phyloP scores from a whole-genome alignment of 1,140 invertebrate genomes.

The Maniola jurtina region DNA sequence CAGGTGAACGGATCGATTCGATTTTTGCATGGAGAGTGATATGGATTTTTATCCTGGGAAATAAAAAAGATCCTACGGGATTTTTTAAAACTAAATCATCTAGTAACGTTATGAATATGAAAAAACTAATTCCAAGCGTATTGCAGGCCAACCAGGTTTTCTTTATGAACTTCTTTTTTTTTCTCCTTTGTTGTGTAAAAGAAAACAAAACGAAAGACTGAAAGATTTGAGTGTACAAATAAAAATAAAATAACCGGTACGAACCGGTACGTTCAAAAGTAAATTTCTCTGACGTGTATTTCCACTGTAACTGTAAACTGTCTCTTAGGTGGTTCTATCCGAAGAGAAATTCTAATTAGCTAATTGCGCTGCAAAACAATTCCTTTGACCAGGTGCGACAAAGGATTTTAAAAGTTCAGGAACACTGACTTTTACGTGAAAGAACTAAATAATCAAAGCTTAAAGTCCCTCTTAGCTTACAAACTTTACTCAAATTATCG shows the following conservation, averaged over 20 bases:
- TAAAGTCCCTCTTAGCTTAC: not conserved
- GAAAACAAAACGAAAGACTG: too few species aligned
- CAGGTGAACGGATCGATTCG: too few species aligned
- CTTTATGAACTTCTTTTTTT: too few species aligned
- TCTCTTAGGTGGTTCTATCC: not conserved
- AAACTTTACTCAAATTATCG: slow-evolving; percentile 4
- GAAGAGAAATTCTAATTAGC: slow-evolving; percentile 20
- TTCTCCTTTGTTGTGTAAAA: too few species aligned
- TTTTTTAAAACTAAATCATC: too few species aligned
- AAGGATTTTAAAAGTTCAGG: slow-evolving; percentile 14
- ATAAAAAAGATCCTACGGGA: too few species aligned
- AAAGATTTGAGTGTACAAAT: not conserved
- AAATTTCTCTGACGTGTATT: not conserved
- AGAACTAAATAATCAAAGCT: not conserved
- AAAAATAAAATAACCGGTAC: too few species aligned
- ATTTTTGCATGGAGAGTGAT: too few species aligned
- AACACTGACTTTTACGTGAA: slow-evolving; percentile 1
- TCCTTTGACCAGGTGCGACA: slow-evolving; percentile 23
- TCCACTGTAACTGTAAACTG: not conserved
- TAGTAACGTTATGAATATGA: too few species aligned
- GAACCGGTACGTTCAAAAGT: not conserved
- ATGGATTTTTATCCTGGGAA: too few species aligned
- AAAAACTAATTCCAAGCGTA: too few species aligned
- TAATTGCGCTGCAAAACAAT: slow-evolving; percentile 14
- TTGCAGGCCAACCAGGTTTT: too few species aligned